A percentile compares a stretch with the other conserved stretches of the same genome.
Evolutionary conservation across 2,797 vertebrate species (phyloP).

Genomic region (Typhlichthys eigenmanni): DNA sequence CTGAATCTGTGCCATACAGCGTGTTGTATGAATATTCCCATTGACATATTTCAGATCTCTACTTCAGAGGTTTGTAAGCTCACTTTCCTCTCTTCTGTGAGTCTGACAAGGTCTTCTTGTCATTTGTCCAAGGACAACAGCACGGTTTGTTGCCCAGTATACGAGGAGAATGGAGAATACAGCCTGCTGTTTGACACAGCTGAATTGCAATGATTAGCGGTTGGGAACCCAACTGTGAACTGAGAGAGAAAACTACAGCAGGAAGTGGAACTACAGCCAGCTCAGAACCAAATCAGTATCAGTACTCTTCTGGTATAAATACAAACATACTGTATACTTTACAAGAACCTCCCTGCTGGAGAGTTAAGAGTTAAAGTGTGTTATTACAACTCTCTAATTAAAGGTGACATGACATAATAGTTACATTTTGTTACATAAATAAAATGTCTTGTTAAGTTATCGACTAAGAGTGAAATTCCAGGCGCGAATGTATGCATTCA

Average conservation of each 20-base stretch:
- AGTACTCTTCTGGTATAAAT: background rate
- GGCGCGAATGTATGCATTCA: too few species aligned
- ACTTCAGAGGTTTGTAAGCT: constrained; percentile 1
- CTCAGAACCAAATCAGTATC: background rate
- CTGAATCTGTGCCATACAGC: constrained; percentile 22
- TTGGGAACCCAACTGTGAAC: constrained; percentile 24
- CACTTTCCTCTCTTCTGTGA: background rate
- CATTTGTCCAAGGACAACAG: constrained; percentile 38
- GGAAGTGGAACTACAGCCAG: constrained; percentile 12
- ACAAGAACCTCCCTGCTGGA: too few species aligned
- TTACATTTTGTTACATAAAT: too few species aligned
- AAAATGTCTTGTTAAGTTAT: too few species aligned
- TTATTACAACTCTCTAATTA: too few species aligned
- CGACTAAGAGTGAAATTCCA: too few species aligned
- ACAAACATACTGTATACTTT: background rate
- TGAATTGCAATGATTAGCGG: constrained; percentile 35
- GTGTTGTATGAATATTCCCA: constrained; percentile 20
- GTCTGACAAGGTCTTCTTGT: constrained; percentile 15
- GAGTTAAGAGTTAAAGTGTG: too few species aligned
- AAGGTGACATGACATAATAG: too few species aligned
- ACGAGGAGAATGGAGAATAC: constrained; percentile 20
- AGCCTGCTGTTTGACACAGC: constrained; percentile 25
- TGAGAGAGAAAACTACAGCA: constrained; percentile 19
- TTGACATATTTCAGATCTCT: constrained; percentile 15
- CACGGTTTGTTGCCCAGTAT: constrained; percentile 20